phyloP scores from a whole-genome alignment of 2,113 vertebrate genomes.

The Hippopotamus amphibius region DNA sequence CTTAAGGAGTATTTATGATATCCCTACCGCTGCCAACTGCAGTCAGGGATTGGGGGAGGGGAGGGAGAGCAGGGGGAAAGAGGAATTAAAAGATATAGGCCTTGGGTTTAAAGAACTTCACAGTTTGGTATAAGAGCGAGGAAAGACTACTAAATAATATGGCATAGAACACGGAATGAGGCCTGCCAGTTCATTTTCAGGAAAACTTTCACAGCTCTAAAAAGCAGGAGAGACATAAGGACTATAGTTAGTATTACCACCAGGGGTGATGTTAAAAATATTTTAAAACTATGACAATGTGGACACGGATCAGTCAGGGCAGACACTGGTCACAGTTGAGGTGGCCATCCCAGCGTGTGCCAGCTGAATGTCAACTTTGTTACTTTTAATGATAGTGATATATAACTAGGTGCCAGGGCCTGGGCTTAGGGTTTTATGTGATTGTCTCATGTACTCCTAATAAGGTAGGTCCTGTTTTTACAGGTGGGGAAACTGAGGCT shows the following conservation, averaged over 20 bases:
- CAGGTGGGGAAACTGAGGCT: constrained; percentile 16
- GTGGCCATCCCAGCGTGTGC: background rate
- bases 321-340: background rate
- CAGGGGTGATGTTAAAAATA: background rate
- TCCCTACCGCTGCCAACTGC: background rate
- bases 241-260: background rate
- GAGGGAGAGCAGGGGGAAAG: background rate
- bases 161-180: background rate
- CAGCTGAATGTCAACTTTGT: background rate
- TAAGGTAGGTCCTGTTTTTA: background rate
- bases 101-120: background rate
- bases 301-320: background rate
- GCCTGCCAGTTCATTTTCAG: background rate
- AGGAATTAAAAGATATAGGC: background rate
- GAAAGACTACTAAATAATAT: background rate
- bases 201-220: background rate
- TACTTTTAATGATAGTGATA: background rate
- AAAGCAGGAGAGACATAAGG: background rate
- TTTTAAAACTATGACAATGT: background rate
- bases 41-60: background rate
- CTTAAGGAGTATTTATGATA: background rate
- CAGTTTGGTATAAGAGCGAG: background rate
- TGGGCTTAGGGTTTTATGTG: background rate
- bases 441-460: background rate
- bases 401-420: background rate